phyloP scores from a whole-genome alignment of 2,113 vertebrate species.

The Aegypius monachus region DNA sequence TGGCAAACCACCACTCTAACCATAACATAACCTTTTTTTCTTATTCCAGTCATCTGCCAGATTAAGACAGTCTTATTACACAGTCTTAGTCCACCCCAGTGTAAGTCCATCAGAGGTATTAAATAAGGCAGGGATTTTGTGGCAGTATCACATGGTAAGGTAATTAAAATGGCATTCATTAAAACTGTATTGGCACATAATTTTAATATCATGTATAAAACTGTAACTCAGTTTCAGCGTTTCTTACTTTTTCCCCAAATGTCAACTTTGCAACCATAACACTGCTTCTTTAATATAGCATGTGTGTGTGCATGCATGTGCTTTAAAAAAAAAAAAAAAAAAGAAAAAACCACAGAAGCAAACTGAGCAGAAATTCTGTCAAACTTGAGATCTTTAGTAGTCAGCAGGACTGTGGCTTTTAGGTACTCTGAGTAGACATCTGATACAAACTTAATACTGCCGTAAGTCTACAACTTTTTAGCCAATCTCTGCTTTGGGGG shows the following conservation, averaged over 20 bases:
- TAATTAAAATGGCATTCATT: background rate
- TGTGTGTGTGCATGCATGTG: fast-evolving
- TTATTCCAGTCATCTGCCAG: background rate
- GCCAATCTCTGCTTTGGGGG: background rate
- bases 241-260: background rate
- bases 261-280: background rate
- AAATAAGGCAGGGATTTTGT: background rate
- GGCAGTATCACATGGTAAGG: background rate
- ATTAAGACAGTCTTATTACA: background rate
- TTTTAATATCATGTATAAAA: background rate
- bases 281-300: background rate
- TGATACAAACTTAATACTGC: background rate
- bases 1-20: background rate
- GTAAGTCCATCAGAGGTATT: background rate
- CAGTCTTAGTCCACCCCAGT: background rate
- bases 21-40: background rate
- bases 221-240: background rate
- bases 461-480: background rate
- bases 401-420: background rate
- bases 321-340: background rate
- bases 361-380: background rate
- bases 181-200: background rate
- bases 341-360: background rate
- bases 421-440: background rate
- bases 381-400: background rate